Base-by-base conservation (phyloP, 2,113 vertebrate genomes). In the Pelodiscus sinensis region DNA sequence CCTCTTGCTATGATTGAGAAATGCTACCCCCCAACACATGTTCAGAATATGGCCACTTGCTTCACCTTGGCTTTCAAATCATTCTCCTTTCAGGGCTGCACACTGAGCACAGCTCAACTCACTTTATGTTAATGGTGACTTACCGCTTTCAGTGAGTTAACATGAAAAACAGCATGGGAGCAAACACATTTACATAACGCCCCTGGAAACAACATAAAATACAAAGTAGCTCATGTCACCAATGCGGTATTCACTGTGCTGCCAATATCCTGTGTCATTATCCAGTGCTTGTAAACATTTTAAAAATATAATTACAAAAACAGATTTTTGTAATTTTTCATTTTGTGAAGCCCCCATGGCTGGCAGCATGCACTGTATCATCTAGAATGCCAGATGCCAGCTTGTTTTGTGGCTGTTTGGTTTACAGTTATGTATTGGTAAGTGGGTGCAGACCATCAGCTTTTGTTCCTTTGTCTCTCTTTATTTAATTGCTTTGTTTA, bases 91-190 rank as follows among this genome's bases (percentile, higher is more conserved):
- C 56, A 35, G 31, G 81, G 91, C 86, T 89, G 83, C 94, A 93
- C 75, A 95, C 93, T 87, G 92, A 95, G 84, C n/a, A 92, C 84
- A 96, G 90, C 84, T 93, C 93, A 89, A 91, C 93, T 96, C 81
- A 52, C 73, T 91, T 35, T 82, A 31, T 0, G 0, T 75, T 87
- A 73, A 73, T 85, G 91, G 84, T 80, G 84, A 77, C 24, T 44
- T 75, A 77, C 22, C 50, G 38, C 86, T 96, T 96, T 95, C 92
- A 96, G 94, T 73, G 84, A 55, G 94, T 87, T 95, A 87, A 88
- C 4, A 2, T 92, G 92, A 91, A 95, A 95, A 94, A 44, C 93
- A 96, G 92, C 84, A 57, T 85, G 96, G 81, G 9, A 93, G 29
- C 56, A 91, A 93, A 87, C 52, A 65, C 50, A 87, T 90, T 89